phyloP scores from a whole-genome alignment of 2,888 invertebrate genomes.

The Adelognathus sp. region DNA sequence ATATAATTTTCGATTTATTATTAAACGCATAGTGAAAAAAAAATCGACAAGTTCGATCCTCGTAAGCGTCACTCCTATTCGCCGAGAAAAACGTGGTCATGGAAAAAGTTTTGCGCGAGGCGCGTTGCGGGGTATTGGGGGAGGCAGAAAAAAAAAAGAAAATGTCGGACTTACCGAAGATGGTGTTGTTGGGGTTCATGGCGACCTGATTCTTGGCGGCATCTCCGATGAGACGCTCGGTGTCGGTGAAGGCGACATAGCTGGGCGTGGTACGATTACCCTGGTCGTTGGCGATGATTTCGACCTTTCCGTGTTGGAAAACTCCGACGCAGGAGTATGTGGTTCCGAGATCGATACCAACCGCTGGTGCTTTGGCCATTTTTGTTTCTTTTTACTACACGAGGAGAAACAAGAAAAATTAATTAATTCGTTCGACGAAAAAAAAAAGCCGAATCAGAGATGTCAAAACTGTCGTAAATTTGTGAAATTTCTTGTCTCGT shows the following conservation, averaged over 20 bases:
- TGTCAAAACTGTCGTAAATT: background rate
- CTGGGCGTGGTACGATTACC: conserved; percentile 84
- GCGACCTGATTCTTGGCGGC: conserved; percentile 85
- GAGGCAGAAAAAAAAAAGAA: conserved; percentile 33
- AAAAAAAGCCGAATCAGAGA: background rate
- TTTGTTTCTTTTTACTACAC: conserved; percentile 71
- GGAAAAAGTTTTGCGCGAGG: background rate
- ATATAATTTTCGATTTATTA: no score
- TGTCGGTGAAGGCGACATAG: conserved; percentile 84
- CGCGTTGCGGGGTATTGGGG: background rate
- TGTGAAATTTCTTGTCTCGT: background rate
- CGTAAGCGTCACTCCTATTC: no score
- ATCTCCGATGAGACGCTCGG: conserved; percentile 84
- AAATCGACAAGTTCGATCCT: no score
- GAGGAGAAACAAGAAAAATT: conserved; percentile 4
- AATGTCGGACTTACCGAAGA: conserved; percentile 86
- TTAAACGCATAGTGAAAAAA: no score
- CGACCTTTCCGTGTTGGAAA: conserved; percentile 89
- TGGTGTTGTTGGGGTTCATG: conserved; percentile 94
- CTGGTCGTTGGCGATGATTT: conserved; percentile 87
- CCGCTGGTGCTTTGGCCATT: conserved; percentile 89
- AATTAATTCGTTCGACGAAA: background rate
- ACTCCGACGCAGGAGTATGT: conserved; percentile 97
- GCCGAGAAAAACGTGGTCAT: background rate
- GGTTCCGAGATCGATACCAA: conserved; percentile 98